These are phyloP conservation scores for Epicampocera succincta DNA, from an alignment of 2,888 invertebrate species.

Conservation along the genomic window DNA sequence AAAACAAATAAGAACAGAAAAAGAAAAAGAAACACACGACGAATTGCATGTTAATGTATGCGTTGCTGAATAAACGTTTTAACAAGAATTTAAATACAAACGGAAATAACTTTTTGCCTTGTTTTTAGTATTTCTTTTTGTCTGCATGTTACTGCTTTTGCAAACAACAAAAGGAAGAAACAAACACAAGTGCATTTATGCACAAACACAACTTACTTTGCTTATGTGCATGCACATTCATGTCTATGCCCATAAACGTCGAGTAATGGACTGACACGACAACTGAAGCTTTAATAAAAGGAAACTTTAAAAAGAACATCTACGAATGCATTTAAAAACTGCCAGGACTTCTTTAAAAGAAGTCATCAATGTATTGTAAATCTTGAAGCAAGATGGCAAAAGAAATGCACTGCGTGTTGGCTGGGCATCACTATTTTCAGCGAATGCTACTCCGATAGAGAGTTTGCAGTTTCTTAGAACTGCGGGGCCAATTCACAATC, in stretches of 20 bases:
- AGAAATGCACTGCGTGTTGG: too few species aligned
- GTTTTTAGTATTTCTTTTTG: constrained; percentile 1
- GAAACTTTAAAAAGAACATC: constrained; percentile 51
- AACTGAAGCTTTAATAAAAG: constrained; percentile 29
- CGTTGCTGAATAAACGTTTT: constrained; percentile 66
- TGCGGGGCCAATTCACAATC: too few species aligned
- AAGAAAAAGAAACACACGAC: too few species aligned
- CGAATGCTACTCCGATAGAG: too few species aligned
- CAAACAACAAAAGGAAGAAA: constrained; percentile 38
- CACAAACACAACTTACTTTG: neutral
- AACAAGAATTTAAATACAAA: constrained; percentile 66
- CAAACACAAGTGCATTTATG: constrained; percentile 43
- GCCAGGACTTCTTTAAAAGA: neutral
- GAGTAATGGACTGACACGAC: neutral
- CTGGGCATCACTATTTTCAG: too few species aligned
- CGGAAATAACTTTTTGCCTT: constrained; percentile 62
- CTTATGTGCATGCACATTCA: too few species aligned
- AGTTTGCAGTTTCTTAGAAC: too few species aligned
- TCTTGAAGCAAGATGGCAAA: too few species aligned
- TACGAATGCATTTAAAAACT: constrained; percentile 15
- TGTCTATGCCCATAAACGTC: too few species aligned
- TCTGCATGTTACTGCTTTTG: constrained; percentile 16
- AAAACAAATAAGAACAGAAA: too few species aligned
- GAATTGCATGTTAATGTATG: constrained; percentile 63
- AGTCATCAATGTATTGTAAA: neutral